Base-by-base conservation (phyloP, 2,888 invertebrate species). In the Parnassius smintheus region DNA sequence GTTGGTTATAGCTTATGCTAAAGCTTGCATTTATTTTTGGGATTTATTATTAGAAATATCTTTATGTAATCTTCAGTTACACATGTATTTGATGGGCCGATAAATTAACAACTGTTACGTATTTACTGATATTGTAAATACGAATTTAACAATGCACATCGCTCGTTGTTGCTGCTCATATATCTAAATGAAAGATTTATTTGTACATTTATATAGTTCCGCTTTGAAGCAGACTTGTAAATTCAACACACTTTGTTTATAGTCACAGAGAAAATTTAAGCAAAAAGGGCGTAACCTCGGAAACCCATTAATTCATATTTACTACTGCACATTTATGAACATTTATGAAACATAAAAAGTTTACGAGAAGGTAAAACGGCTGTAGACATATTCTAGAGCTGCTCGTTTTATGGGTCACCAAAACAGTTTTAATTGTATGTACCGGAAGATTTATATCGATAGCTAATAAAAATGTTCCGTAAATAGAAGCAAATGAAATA, bases 321-420 rank as follows among this genome's bases (percentile, higher is more conserved):
- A 88, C 86, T 83, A 76, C 83, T 75, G 71, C 35, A 35, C 35
- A 35, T 35, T 35, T 35, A 35, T 35, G 75, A 76, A 77, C 83
- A 88, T 91, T 90, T 90, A 91, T 88, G 90, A 85, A 83, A 83
- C 91, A 88, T 91, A 86, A 90, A 89, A 85, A 76, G 66, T 86
- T 91, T 90, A 91, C 78, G 88, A 83, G 80, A 81, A 85, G 80
- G 81, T 83, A 77, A 82, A 83, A 85, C 84, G 78, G 79, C 81
- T 82, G 78, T 78, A 79, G 75, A 76, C 80, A 78, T 85, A 83
- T 83, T 85, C 80, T 80, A 76, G 74, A 79, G 71, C 71, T 74
- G 71, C 75, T 65, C 72, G 66, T 75, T 87, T 90, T 88, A 90
- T 89, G 80, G 81, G 82, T 83, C 83, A 84, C 80, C 85, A 80